Base-by-base conservation (phyloP, 2,797 vertebrate genomes). In the Rousettus madagascariensis region DNA sequence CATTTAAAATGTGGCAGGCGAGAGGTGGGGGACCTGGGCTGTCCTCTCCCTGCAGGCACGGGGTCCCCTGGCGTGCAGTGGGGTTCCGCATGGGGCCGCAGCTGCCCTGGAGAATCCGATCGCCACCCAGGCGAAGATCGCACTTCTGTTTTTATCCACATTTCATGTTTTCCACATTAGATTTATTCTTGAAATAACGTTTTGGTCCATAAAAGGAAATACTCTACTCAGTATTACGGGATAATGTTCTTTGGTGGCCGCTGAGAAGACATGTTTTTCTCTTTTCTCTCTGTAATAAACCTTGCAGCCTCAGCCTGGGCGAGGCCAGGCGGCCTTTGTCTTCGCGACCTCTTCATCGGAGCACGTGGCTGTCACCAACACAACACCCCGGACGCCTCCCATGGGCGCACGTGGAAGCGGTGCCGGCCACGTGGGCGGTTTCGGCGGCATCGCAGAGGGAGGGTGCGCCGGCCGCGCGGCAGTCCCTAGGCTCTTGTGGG, bases 391-490 rank as follows among this genome's bases (percentile, higher is more conserved):
- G 61, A 17, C 19, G 0, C 3, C 16, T 2, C n/a, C 22, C 24
- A 19, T 4, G 10, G 49, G 63, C 46, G 17, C 38, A 3, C 6
- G 1, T 12, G 22, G 13, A 3, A 16, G 15, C 0, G 1, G 15
- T 12, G 36, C 11, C 2, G 0, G 36, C 11, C 2, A 1, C 41
- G 41, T 46, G 10, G 43, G n/a, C 1, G 55, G 30, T 12, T 12
- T 11, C 10, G 0, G 2, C 9, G 24, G 6, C 3, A 30, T 0
- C 11, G 43, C 0, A 1, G 4, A 1, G 41, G 1, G 63, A n/a
- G 30, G 13, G 2, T 0, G 1, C 13, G 24, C 4, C 43, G 11
- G 51, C 13, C 0, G 20, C 24, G 55, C 22, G 17, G 24, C 6
- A 13, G 46, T 49, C 46, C 13, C 46, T 15, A 0, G 13, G 46